Conservation (phyloP, 2,888 invertebrate genomes). For the Drosophila acutilabella region DNA sequence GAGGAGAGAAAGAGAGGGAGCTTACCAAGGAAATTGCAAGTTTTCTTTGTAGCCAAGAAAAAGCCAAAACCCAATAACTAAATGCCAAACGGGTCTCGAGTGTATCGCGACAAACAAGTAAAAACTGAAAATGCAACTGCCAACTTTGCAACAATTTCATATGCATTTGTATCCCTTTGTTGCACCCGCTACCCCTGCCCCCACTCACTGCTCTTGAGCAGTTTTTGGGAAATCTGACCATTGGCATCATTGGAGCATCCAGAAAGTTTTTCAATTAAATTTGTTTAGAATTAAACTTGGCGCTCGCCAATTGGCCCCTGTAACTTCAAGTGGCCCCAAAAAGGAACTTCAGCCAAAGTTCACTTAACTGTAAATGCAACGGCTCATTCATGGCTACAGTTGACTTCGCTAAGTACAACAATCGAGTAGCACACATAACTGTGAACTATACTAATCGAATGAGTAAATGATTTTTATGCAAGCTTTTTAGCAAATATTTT, state of each 20-base stretch:
- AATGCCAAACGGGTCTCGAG: slow-evolving; percentile 72
- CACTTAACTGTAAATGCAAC: slow-evolving; percentile 55
- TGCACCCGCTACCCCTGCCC: too few species aligned
- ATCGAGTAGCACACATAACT: slow-evolving; percentile 3
- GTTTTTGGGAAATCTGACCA: slow-evolving; percentile 62
- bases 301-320: slow-evolving; percentile 45
- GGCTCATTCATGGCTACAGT: slow-evolving; percentile 12
- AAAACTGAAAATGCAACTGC: slow-evolving; percentile 39
- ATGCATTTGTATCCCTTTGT: slow-evolving; percentile 72
- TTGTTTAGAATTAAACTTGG: slow-evolving; percentile 78
- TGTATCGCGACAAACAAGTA: slow-evolving; percentile 69
- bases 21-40: slow-evolving; percentile 17
- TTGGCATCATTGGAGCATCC: slow-evolving; percentile 57
- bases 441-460: neutral
- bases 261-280: slow-evolving; percentile 78
- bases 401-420: slow-evolving; percentile 3
- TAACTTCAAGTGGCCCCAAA: slow-evolving; percentile 20
- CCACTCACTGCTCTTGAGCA: slow-evolving; percentile 5
- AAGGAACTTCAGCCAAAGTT: slow-evolving; percentile 34
- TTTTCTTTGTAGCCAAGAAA: slow-evolving; percentile 29
- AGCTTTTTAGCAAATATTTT: too few species aligned
- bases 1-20: neutral
- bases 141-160: slow-evolving; percentile 71
- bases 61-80: slow-evolving; percentile 46
- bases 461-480: too few species aligned